Evolutionary conservation across 2,113 vertebrate species (phyloP).

Genomic region (Oreocharis arfaki): DNA sequence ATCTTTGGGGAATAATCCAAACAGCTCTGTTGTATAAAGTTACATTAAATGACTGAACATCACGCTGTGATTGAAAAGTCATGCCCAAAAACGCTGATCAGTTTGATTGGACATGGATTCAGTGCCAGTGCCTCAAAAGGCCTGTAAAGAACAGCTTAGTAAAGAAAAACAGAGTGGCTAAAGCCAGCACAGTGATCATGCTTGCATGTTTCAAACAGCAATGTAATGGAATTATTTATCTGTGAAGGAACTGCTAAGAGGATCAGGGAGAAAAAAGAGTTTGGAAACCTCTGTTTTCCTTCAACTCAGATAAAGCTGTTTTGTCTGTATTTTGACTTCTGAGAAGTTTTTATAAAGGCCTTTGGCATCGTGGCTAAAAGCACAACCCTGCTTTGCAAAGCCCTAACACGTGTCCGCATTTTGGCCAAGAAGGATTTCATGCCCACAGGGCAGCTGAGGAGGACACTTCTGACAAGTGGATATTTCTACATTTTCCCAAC

Average conservation of each 20-base stretch:
- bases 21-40: neutral
- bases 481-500: neutral
- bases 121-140: neutral
- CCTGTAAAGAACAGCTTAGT: neutral
- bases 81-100: neutral
- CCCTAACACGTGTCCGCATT: rapidly evolving
- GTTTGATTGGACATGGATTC: neutral
- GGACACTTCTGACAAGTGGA: neutral
- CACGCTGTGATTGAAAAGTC: constrained; percentile 1
- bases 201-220: neutral
- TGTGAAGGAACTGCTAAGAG: neutral
- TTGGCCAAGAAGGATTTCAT: neutral
- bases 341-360: neutral
- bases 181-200: neutral
- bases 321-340: neutral
- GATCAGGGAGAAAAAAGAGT: neutral
- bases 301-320: neutral
- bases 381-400: neutral
- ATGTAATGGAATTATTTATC: neutral
- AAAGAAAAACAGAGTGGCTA: neutral
- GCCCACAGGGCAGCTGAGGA: no score
- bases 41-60: neutral
- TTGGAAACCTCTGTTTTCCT: neutral
- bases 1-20: constrained; percentile 30
- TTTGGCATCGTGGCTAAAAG: neutral